Base-by-base conservation (phyloP, 2,113 vertebrate species). In the Amblyopsis rosae region DNA sequence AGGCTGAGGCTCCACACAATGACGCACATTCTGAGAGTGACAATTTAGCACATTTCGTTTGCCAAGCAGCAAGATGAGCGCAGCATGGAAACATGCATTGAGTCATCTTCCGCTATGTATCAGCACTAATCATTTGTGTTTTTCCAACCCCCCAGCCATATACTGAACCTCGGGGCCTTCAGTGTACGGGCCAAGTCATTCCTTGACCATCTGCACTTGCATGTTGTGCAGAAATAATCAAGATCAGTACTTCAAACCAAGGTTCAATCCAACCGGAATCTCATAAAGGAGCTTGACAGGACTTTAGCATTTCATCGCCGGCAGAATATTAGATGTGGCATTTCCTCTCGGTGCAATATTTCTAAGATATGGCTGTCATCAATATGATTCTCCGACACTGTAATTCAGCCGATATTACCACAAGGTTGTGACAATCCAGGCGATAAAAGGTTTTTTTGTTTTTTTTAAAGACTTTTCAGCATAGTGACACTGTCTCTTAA, bases 41-140 rank as follows among this genome's bases (percentile, higher is more conserved):
- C 16, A 53, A 47, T 41, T 62, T 58, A 9, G 19, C 65, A 63
- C 58, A 65, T 61, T 26, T 68, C 57, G 69, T 73, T 62, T 77
- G 59, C 48, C 45, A 17, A 63, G 63, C 75, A 64, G 64, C 71
- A 58, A 70, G 75, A 81, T 74, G 67, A 77, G 67, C 75, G 53
- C 70, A 59, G 66, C 67, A 81, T 68, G 67, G 70, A 67, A 70
- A 81, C 70, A 26, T 73, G 70, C 78, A 49, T 64, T 64, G 61
- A 78, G 65, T 80, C 73, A 76, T 70, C 81, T 83, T 73, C 73
- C 70, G 76, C 47, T 32, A 73, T 75, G 75, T 72, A 32, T 48
- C 16, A 17, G 47, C 62, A 59, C 76, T 17, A 41, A 41, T 41
- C 6, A 41, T 41, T 41, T 41, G 26, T 26, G 3, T 26, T 26